Conservation (phyloP, 2,888 invertebrate genomes). For the Philhelius pedissequus region DNA sequence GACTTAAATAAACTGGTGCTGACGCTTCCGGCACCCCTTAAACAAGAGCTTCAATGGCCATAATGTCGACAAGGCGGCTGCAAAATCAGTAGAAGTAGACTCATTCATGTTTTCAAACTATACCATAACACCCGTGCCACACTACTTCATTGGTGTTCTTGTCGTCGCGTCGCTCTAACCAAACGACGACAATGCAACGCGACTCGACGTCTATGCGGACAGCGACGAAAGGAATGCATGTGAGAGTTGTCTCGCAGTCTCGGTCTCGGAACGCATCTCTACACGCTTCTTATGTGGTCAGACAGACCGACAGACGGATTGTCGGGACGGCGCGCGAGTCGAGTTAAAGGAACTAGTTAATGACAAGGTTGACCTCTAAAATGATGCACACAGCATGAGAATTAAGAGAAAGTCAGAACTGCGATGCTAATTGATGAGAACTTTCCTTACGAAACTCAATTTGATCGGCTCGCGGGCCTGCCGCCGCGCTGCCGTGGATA, state of each 20-base stretch:
- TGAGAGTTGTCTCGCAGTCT: constrained; percentile 49
- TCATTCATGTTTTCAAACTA: constrained; percentile 48
- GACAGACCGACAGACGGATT: constrained; percentile 63
- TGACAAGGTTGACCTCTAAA: constrained; percentile 68
- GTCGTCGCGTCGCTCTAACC: not conserved
- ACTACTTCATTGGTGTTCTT: not conserved
- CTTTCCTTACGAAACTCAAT: constrained; percentile 65
- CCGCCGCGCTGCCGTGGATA: not conserved
- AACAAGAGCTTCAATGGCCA: not conserved
- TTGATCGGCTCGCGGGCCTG: constrained; percentile 26
- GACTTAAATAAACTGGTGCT: constrained; percentile 39
- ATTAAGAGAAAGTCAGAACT: constrained; percentile 70
- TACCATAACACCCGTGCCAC: not conserved
- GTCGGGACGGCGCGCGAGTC: constrained; percentile 55
- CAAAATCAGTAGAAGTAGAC: constrained; percentile 29
- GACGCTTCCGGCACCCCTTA: constrained; percentile 57
- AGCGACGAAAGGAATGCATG: constrained; percentile 55
- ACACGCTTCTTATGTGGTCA: constrained; percentile 34
- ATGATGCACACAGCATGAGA: constrained; percentile 66
- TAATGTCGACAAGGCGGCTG: constrained; percentile 44
- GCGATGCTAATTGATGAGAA: constrained; percentile 70
- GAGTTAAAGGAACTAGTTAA: constrained; percentile 64
- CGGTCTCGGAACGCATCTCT: constrained; percentile 32
- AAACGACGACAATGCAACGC: no score
- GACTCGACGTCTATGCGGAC: no score